These are phyloP conservation scores for Biston betularia DNA, from an alignment of 2,888 invertebrate genomes.

Conservation along the genomic window DNA sequence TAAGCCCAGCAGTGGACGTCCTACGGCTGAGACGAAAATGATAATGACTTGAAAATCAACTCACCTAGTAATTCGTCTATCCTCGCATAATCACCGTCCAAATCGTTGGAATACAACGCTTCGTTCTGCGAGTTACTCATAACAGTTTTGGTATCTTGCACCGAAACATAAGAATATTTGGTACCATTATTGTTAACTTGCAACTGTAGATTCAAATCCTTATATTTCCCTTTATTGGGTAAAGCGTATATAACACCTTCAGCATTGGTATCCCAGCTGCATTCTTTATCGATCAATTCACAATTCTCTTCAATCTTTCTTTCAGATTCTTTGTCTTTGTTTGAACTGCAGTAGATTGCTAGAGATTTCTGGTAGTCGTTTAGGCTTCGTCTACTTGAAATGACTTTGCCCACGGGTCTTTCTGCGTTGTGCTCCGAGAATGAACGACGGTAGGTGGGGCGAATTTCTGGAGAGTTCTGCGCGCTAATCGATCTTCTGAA, in stretches of 20 bases:
- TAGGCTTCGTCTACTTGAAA: conserved; percentile 78
- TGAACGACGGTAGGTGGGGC: conserved; percentile 78
- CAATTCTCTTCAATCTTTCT: conserved; percentile 75
- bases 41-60: not conserved
- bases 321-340: conserved; percentile 57
- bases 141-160: conserved; percentile 78
- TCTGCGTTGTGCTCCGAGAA: conserved; percentile 80
- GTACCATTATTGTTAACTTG: conserved; percentile 83
- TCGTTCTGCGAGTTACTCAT: conserved; percentile 83
- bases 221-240: conserved; percentile 83
- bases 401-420: conserved; percentile 76
- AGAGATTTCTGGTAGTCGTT: conserved; percentile 79
- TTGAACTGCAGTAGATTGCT: conserved; percentile 71
- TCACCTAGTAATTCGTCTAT: conserved; percentile 73
- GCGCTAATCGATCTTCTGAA: conserved; percentile 76
- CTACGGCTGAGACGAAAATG: too few relatives aligned
- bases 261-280: conserved; percentile 85
- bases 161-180: conserved; percentile 79
- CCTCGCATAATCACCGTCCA: conserved; percentile 79
- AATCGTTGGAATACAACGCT: conserved; percentile 75
- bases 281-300: conserved; percentile 84
- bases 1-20: too few relatives aligned
- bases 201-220: conserved; percentile 78
- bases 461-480: conserved; percentile 78
- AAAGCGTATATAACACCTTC: conserved; percentile 83